A percentile compares a stretch with the other conserved stretches of the same genome.
phyloP scores from a whole-genome alignment of 2,113 vertebrate species.

The Zosterops pallidus region DNA sequence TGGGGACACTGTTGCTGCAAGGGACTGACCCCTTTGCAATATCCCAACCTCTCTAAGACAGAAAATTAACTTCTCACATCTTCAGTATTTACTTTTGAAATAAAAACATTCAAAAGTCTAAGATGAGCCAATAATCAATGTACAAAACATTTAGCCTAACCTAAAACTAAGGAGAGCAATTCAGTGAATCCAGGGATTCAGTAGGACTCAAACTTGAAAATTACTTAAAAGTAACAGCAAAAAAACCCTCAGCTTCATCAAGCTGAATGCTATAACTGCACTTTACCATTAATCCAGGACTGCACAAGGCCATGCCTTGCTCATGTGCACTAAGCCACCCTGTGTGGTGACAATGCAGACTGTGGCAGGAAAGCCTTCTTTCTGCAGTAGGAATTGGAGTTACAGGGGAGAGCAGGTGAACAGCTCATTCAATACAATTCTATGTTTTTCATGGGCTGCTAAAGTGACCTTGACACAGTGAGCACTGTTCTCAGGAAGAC shows the following conservation, averaged over 20 bases:
- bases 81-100: not conserved
- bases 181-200: not conserved
- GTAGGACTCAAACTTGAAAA: not conserved
- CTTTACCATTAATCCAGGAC: not conserved
- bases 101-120: not conserved
- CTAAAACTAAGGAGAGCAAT: not conserved
- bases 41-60: not conserved
- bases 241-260: not conserved
- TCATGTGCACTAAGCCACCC: rapidly evolving
- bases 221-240: not conserved
- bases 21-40: not conserved
- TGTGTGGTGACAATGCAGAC: not conserved
- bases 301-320: not conserved
- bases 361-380: not conserved
- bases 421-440: rapidly evolving
- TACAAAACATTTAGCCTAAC: not conserved
- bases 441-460: not conserved
- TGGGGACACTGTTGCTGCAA: not conserved
- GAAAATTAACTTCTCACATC: not conserved
- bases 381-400: rapidly evolving
- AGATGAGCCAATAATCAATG: not conserved
- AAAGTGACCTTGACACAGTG: not conserved
- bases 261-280: not conserved
- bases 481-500: not conserved
- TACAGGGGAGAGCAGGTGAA: not conserved